Base-by-base conservation (phyloP, 2,113 vertebrate species). In the Holacanthus passer region DNA sequence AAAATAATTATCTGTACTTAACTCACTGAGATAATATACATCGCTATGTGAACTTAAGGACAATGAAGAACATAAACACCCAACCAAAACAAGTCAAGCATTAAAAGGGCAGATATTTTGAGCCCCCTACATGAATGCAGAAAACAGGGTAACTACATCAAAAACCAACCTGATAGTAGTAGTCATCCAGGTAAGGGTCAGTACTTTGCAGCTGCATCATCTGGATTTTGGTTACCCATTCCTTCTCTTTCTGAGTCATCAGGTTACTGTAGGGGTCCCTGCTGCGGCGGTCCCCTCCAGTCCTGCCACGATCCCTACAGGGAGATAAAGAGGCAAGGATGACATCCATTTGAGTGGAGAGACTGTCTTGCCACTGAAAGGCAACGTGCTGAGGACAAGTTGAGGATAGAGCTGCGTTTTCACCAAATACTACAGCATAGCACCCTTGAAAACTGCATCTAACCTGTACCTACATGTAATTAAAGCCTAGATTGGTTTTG, bases 141-240 rank as follows among this genome's bases (percentile, higher is more conserved):
- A 8, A 13, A 37, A 73, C 9, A 47, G 6, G 39, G 1, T 1
- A 41, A 27, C 20, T 2, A 9, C 17, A 19, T 16, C 24, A 68
- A 39, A 69, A 24, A 41, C 66, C 20, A 1, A 93, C 93, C 93
- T 94, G 97, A 82, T 99, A 99, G 90, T 99, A 99, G 94, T 97
- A 99, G 68, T 99, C 98, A 67, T 99, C 97, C 92, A 99, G 93
- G 90, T 98, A 99, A 11, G 98, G 97, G 72, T 99, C 98, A 68
- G 98, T 99, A 94, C 97, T 99, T 83, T 99, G 98, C 48, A 99
- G 95, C 73, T 99, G 98, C 97, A 99, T 98, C 97, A 99, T 99
- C 89, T 99, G 98, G 87, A 99, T 98, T 76, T 97, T 97, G 7
- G 97, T 97, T 8, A 99, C 98, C 98, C 98, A 99, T 35, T 99